These are phyloP conservation scores for Pica pica DNA, from an alignment of 2,113 vertebrate genomes.

Conservation along the genomic window DNA sequence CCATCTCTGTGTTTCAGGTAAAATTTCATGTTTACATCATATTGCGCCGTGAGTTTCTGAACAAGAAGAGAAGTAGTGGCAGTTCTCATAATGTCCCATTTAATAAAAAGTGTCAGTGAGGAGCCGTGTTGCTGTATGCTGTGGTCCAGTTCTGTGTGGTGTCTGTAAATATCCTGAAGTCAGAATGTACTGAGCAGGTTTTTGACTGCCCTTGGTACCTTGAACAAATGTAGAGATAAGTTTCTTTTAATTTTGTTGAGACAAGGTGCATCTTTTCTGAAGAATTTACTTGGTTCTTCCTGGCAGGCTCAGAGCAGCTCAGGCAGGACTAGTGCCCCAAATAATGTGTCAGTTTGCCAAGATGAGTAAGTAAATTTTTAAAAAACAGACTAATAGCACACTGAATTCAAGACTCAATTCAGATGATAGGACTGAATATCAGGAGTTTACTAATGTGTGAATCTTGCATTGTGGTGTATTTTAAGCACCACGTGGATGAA, in stretches of 20 bases:
- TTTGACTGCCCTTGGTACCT: neutral
- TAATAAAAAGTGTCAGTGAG: neutral
- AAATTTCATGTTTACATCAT: neutral
- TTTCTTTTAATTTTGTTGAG: neutral
- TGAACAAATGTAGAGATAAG: neutral
- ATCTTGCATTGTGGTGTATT: neutral
- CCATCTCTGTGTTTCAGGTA: conserved; percentile 93
- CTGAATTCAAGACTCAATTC: neutral
- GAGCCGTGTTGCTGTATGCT: fast-evolving
- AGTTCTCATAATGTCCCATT: fast-evolving
- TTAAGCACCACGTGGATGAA: neutral
- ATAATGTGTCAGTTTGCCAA: neutral
- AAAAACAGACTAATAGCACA: neutral
- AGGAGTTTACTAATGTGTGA: neutral
- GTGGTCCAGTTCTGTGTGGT: neutral
- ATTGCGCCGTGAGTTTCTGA: neutral
- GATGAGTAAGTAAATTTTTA: neutral
- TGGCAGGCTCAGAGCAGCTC: neutral
- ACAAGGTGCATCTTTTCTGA: neutral
- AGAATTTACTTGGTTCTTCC: neutral
- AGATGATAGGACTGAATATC: neutral
- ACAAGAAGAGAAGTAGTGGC: neutral
- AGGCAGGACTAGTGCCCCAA: neutral
- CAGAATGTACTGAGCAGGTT: neutral
- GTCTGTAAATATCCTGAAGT: neutral